Base-by-base conservation (phyloP, 2,797 vertebrate genomes). In the Peromyscus nudipes region DNA sequence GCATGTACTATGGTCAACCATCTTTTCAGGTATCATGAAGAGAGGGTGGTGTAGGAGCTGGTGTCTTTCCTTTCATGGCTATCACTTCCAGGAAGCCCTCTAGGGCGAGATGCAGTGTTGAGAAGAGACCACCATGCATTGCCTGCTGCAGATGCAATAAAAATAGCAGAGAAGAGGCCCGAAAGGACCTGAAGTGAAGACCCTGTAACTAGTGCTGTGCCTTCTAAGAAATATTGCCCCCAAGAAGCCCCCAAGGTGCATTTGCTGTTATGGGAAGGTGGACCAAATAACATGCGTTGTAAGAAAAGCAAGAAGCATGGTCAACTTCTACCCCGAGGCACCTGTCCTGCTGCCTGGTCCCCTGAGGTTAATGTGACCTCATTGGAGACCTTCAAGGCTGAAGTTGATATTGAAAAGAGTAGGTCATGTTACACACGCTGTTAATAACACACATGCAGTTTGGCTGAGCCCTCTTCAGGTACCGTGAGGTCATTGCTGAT, bases 1-100 rank as follows among this genome's bases (percentile, higher is more conserved):
- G 89, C 95, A 95, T 96, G 98, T 97, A 31, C 95, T 97, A 69
- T 64, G 98, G 97, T 94, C 98, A 94, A 97, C 92, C 95, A 69
- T 97, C 97, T 97, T 96, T 97, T 97, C 97, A 96, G 94, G 94
- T 93, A 89, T 91, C 94, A 67, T 64, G 82, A 91, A 37, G n/a
- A 96, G 97, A 96, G 55, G 95, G 86, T 71, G 91, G 29, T 2
- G 93, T 88, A 73, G 55, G 69, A 83, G 67, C 64, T 23, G 64
- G 64, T 8, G 55, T 89, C 73, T 65, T n/a, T 75, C 43, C 90
- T 83, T 57, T 64, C 37, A 3, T 29, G 49, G 87, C 57, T 85
- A 43, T 29, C 77, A 5, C 95, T 93, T 95, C 79, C 95, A 1
- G 94, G 97, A 93, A 91, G 86, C 93, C 91, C 95, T 82, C 37